Evolutionary conservation across 2,797 vertebrate species (phyloP), one percentile per base, ranked within the genome.

Genomic region (Rhinophrynus dorsalis): DNA sequence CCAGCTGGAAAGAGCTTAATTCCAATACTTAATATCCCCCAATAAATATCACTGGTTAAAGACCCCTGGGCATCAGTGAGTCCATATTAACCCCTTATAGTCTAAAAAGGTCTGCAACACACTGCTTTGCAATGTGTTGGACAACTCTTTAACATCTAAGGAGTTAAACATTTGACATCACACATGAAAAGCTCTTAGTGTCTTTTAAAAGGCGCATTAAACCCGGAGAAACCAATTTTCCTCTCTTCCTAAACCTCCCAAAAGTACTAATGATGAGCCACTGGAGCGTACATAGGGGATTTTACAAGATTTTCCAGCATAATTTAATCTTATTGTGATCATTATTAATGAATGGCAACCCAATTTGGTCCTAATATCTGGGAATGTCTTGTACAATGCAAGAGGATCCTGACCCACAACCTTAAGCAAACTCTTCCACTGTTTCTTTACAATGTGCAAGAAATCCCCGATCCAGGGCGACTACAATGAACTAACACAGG

Each of bases 331-430:
- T 84, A 92, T 93, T 94, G 92, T 92, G 86, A 90, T 85, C 86
- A 87, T 91, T 90, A 90, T 91, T 92, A 92, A 92, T 92, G 91
- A 93, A 93, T 91, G 80, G 89, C 90, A 91, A 92, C 90, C 89
- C 92, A 90, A 91, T 92, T 92, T 92, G 92, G 89, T 81, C 86
- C 85, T 84, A 90, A 92, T 91, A 90, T 92, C 85, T 87, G 82
- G 90, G 90, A 89, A 90, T 82, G 76, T 75, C 65, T 21, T 20
- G 73, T 77, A 82, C 82, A 85, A 79, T 81, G 78, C 82, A 68
- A 82, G 86, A 84, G 83, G 84, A 80, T 67, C 75, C 30, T 82
- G 82, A 86, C 88, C 85, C 70, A 79, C 84, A 33, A 59, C 48
- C 66, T 32, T 66, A 20, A 42, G 57, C 63, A 68, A 76, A 59